These are phyloP conservation scores for Caenorhabditis panamensis DNA, from an alignment of 2,888 invertebrate species.

Conservation along the genomic window DNA sequence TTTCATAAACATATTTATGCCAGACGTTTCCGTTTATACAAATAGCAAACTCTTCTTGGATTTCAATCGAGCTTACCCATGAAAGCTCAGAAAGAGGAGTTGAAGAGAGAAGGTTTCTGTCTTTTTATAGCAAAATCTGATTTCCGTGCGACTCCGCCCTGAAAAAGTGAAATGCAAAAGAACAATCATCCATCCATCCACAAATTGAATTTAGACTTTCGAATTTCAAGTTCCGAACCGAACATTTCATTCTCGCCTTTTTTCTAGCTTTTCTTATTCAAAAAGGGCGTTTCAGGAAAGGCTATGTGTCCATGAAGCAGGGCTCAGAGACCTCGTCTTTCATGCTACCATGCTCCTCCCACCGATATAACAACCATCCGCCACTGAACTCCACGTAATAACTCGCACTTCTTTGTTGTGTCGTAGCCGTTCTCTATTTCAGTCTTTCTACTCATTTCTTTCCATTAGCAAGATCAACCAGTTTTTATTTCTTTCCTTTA, in stretches of 20 bases:
- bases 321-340: slow-evolving; percentile 39
- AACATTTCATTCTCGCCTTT: too few relatives aligned
- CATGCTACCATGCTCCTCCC: slow-evolving; percentile 52
- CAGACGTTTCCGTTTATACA: too few relatives aligned
- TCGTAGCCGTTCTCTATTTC: not conserved
- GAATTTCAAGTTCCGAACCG: too few relatives aligned
- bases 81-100: not conserved
- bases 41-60: too few relatives aligned
- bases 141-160: not conserved
- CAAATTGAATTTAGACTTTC: not conserved
- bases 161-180: not conserved
- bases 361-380: slow-evolving; percentile 36
- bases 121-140: not conserved
- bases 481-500: slow-evolving; percentile 1
- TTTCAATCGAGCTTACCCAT: not conserved
- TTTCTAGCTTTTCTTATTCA: not conserved
- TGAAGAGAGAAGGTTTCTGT: not conserved
- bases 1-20: too few relatives aligned
- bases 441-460: not conserved
- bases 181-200: not conserved
- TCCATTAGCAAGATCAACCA: slow-evolving; percentile 36
- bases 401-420: slow-evolving; percentile 11
- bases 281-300: slow-evolving; percentile 5
- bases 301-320: slow-evolving; percentile 44
- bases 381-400: slow-evolving; percentile 48